These are phyloP conservation scores for Lipophrys pholis DNA, from an alignment of 2,113 vertebrate genomes.

Conservation along the genomic window DNA sequence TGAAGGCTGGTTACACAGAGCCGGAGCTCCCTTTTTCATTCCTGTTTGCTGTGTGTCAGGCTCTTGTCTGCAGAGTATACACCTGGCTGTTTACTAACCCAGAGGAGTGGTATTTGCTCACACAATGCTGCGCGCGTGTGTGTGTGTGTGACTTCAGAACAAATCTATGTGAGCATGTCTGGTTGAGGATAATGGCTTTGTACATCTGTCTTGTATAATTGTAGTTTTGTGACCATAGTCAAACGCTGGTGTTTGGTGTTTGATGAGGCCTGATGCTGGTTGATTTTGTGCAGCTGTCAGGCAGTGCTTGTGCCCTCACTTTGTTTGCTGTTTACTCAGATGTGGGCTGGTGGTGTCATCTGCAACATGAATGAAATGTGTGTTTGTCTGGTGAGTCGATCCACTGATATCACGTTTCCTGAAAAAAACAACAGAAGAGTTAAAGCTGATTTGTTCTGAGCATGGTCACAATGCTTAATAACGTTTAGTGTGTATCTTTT, in stretches of 20 bases:
- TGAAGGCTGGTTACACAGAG: slow-evolving; percentile 52
- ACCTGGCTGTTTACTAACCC: slow-evolving; percentile 66
- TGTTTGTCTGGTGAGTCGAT: slow-evolving; percentile 30
- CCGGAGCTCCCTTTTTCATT: slow-evolving; percentile 39
- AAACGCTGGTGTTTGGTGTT: slow-evolving; percentile 48
- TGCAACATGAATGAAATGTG: slow-evolving; percentile 55
- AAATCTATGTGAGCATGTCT: slow-evolving; percentile 45
- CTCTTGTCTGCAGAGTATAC: slow-evolving; percentile 45
- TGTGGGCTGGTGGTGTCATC: slow-evolving; percentile 58
- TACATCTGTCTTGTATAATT: slow-evolving; percentile 65
- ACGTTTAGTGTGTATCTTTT: slow-evolving; percentile 4
- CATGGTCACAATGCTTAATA: slow-evolving; percentile 13
- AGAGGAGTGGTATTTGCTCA: slow-evolving; percentile 51
- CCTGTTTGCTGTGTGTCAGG: slow-evolving; percentile 52
- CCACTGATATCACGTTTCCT: background rate
- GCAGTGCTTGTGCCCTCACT: slow-evolving; percentile 23
- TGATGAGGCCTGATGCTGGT: slow-evolving; percentile 44
- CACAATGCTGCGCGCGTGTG: background rate
- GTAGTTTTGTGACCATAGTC: slow-evolving; percentile 48
- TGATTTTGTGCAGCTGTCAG: slow-evolving; percentile 65
- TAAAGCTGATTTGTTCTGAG: slow-evolving; percentile 6
- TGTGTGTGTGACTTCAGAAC: slow-evolving; percentile 38
- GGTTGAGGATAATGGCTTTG: slow-evolving; percentile 45
- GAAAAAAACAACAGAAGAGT: slow-evolving; percentile 44
- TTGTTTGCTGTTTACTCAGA: slow-evolving; percentile 72